A percentile compares a stretch with the other conserved stretches of the same genome.
phyloP scores from a whole-genome alignment of 2,113 vertebrate species.

The Mus musculus region GRCm39 chr6:48685001-48685500 shows the following conservation, averaged over 20 bases:
- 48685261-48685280: neutral
- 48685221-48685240: neutral
- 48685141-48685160: accelerated
- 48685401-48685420: neutral
- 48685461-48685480: neutral
- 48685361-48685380: too few relatives aligned
- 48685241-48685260: neutral
- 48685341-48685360: neutral
- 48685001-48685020: accelerated
- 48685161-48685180: neutral
- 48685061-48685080: neutral
- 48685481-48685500: too few relatives aligned
- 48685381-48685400: neutral
- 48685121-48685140: neutral
- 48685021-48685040: accelerated
- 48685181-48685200: too few relatives aligned
- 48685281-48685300: neutral
- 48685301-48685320: neutral
- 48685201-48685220: neutral
- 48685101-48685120: accelerated
- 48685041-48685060: accelerated
- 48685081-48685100: neutral
- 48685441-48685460: neutral
- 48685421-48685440: neutral
- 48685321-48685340: neutral